A percentile compares a stretch with the other conserved stretches of the same genome.
These are phyloP conservation scores for Bucorvus abyssinicus DNA, from an alignment of 2,797 vertebrate species.

Conservation along the genomic window DNA sequence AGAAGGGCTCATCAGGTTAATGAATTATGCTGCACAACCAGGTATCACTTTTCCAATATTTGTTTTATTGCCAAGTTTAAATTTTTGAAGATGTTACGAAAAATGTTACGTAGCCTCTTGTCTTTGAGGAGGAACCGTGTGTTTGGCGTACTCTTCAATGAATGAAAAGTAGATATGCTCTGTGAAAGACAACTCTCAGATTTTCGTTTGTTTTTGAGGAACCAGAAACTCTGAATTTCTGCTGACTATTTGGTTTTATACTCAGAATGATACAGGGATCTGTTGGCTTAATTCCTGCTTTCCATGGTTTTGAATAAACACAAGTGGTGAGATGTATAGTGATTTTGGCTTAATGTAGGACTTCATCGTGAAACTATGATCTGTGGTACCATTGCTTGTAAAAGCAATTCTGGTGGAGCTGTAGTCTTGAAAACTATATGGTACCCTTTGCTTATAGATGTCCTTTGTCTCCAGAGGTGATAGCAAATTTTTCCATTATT, in stretches of 20 bases:
- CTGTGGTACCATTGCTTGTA: not conserved
- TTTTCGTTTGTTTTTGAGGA: not conserved
- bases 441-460: not conserved
- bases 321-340: not conserved
- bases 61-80: not conserved
- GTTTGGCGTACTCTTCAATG: not conserved
- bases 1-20: slow-evolving; percentile 91
- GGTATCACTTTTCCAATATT: slow-evolving; percentile 71
- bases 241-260: not conserved
- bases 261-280: not conserved
- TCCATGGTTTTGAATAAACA: not conserved
- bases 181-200: not conserved
- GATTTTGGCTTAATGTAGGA: not conserved
- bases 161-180: not conserved
- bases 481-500: not conserved
- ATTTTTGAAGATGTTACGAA: not conserved
- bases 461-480: not conserved
- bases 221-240: not conserved
- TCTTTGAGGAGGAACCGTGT: not conserved
- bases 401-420: not conserved
- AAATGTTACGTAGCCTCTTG: not conserved
- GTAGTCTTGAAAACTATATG: not conserved
- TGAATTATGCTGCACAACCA: slow-evolving; percentile 90
- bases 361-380: not conserved
- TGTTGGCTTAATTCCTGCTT: not conserved